Base-by-base conservation (phyloP, 2,113 vertebrate genomes). In the Euleptes europaea region DNA sequence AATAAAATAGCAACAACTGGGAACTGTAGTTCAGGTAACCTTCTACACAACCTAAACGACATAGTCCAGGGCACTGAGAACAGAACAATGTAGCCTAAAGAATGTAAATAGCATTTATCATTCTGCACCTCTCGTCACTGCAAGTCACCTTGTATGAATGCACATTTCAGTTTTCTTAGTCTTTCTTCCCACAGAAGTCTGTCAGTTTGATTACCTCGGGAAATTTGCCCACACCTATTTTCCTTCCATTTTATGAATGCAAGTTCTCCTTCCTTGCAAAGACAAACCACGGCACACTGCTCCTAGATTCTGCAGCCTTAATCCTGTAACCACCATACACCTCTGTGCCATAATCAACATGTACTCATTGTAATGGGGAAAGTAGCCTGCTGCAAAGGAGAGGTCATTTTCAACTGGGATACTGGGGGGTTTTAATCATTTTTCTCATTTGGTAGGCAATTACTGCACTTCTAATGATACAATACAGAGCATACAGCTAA, bases 291-390 rank as follows among this genome's bases (percentile, higher is more conserved):
- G 13, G 5, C 26, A 69, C 44, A 33, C 23, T 15, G 54, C 57
- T 65, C 49, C 35, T 78, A 88, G 51, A 15, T 79, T 84, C 11
- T 65, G n/a, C 60, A 80, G 65, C 57, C 73, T 77, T 51, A 87
- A 74, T 38, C 44, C 74, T 1, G 57, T 83, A 80, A 91, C 84
- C 89, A 77, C 76, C 87, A 88, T n/a, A 84, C 70, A 92, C 82
- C 88, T 90, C 1, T 0, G 85, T 84, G 87, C 70, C 38, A 66
- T 78, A 84, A 85, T 19, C 31, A 80, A 70, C 26, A 14, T 77
- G 84, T 19, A 6, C 0, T 31, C 72, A 83, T 85, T 42, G 40
- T 14, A 15, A 33, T 26, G 17, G 33, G 26, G 10, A 8, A 51
- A 35, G n/a, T 26, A 69, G 33, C 12, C 42, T 3, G 1, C n/a